phyloP scores from a whole-genome alignment of 2,888 invertebrate species.

The Plebejus melissa region DNA sequence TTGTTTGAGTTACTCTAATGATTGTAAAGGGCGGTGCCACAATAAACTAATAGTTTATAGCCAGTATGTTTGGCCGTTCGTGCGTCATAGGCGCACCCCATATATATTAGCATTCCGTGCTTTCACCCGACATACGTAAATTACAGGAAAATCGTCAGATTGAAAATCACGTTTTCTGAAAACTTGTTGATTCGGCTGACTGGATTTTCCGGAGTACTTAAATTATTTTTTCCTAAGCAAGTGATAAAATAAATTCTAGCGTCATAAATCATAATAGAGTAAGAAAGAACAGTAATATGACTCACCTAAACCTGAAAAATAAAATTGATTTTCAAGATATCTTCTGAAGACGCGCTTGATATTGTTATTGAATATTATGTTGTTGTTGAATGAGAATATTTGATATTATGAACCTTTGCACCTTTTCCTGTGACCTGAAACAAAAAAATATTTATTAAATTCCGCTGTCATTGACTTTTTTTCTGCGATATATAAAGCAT shows the following conservation, averaged over 20 bases:
- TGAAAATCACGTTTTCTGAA: background rate
- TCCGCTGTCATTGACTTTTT: too few relatives aligned
- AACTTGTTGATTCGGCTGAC: background rate
- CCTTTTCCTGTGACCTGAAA: background rate
- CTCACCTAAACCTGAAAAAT: conserved; percentile 11
- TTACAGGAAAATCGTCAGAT: background rate
- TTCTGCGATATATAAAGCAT: too few relatives aligned
- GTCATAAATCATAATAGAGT: too few relatives aligned
- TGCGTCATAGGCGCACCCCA: conserved; percentile 70
- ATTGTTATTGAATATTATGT: too few relatives aligned
- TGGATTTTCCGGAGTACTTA: background rate
- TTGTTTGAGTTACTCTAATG: conserved; percentile 55
- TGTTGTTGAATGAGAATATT: background rate
- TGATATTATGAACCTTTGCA: background rate
- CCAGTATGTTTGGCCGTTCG: conserved; percentile 57
- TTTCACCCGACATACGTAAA: conserved; percentile 19
- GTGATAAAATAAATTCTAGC: too few relatives aligned
- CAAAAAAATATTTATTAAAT: background rate
- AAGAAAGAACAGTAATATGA: background rate
- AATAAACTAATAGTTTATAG: conserved; percentile 73
- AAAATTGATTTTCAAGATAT: background rate
- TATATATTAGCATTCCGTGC: conserved; percentile 37
- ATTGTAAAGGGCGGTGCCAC: conserved; percentile 64
- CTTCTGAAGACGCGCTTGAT: background rate
- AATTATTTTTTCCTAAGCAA: too few relatives aligned